Evolutionary conservation across 2,888 invertebrate genomes (phyloP).

Genomic region (Metellina segmentata): DNA sequence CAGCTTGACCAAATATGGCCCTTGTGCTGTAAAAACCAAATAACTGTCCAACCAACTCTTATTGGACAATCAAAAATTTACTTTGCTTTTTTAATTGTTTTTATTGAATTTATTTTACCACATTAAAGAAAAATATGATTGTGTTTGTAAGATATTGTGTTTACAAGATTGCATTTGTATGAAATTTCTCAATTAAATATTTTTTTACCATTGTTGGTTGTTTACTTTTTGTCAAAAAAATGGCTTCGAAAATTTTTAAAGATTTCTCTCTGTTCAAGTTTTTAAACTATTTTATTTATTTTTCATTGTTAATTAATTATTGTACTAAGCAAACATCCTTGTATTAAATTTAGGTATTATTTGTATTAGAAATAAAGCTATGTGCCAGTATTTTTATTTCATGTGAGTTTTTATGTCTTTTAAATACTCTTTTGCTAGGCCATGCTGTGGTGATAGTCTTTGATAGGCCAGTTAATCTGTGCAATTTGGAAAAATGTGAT

Average conservation of each 20-base stretch:
- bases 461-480: slow-evolving; percentile 77
- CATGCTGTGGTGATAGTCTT: slow-evolving; percentile 77
- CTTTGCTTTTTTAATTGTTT: neutral
- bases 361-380: too few relatives aligned
- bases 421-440: slow-evolving; percentile 58
- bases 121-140: neutral
- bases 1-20: too few relatives aligned
- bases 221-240: too few relatives aligned
- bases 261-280: too few relatives aligned
- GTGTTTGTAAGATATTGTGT: neutral
- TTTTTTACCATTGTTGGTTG: too few relatives aligned
- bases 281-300: neutral
- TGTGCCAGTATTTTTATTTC: neutral
- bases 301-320: neutral
- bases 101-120: neutral
- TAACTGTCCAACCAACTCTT: neutral
- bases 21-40: neutral
- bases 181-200: neutral
- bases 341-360: neutral
- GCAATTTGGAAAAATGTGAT: slow-evolving; percentile 72
- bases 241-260: too few relatives aligned
- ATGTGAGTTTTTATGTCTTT: neutral
- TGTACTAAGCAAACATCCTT: neutral
- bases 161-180: neutral
- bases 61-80: too few relatives aligned